These are phyloP conservation scores for Pristionchus japonicus DNA, from an alignment of 2,888 invertebrate species.

Conservation along the genomic window DNA sequence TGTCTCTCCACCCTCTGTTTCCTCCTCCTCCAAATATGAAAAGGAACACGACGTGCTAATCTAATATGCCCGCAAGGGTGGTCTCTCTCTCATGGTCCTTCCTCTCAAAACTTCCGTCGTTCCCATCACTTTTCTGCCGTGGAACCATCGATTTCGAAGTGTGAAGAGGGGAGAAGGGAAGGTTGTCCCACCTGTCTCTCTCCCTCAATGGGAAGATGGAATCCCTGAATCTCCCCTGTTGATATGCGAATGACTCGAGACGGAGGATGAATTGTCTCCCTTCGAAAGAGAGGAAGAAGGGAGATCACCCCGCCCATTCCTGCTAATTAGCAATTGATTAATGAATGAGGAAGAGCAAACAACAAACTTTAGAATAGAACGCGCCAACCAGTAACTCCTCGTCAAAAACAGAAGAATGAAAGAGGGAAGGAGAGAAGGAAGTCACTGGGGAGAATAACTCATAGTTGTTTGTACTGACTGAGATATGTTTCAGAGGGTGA, in stretches of 20 bases:
- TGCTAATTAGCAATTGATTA: neutral
- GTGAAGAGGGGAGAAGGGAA: neutral
- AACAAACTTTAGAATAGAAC: neutral
- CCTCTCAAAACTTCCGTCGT: neutral
- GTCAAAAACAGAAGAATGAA: neutral
- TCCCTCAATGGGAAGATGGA: conserved; percentile 55
- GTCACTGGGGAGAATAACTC: neutral
- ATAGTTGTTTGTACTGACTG: neutral
- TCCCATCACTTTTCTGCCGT: neutral
- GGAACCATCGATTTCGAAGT: neutral
- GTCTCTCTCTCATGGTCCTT: neutral
- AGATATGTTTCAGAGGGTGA: neutral
- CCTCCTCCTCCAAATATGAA: neutral
- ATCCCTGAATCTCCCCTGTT: conserved; percentile 61
- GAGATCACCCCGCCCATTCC: conserved; percentile 65
- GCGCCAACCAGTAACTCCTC: neutral
- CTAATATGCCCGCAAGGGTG: neutral
- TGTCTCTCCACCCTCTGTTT: neutral
- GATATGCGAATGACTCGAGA: conserved; percentile 53
- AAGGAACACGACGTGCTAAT: neutral
- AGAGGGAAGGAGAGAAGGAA: conserved; percentile 1
- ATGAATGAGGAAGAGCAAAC: neutral
- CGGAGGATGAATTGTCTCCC: conserved; percentile 24
- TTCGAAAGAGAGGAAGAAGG: conserved; percentile 48
- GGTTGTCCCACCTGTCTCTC: conserved; percentile 51